Percentiles rank a stretch among this genome's conserved stretches.
Conservation (phyloP, 2,113 vertebrate species). For the Nicator chloris region DNA sequence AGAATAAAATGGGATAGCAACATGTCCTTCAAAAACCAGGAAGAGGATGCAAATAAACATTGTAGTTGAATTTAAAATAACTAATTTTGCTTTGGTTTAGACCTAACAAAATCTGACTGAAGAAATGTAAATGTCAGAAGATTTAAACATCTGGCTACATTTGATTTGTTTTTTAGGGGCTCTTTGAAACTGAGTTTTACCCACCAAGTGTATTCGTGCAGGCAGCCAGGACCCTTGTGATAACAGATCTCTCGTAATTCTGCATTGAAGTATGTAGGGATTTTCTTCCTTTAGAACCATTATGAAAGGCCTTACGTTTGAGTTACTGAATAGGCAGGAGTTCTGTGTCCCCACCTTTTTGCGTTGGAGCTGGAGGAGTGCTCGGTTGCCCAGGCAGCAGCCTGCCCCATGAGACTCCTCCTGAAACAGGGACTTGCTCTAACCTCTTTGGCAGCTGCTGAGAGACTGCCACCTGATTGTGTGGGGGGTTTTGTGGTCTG, state of each 20-base stretch:
- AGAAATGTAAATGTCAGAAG: neutral
- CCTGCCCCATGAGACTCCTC: neutral
- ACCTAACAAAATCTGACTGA: neutral
- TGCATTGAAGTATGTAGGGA: neutral
- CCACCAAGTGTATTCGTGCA: neutral
- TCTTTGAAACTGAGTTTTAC: neutral
- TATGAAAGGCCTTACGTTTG: neutral
- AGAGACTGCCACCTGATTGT: neutral
- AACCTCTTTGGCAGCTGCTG: neutral
- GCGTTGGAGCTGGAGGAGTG: neutral
- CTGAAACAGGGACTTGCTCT: neutral
- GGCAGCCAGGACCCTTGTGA: neutral
- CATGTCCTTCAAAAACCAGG: neutral
- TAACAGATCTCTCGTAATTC: neutral
- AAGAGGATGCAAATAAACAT: neutral
- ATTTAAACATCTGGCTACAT: neutral
- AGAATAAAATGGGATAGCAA: neutral
- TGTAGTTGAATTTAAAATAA: neutral
- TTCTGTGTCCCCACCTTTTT: neutral
- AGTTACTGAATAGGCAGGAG: neutral
- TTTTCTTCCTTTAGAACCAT: neutral
- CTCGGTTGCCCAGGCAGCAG: rapidly evolving
- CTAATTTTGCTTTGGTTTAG: neutral
- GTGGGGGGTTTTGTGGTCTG: neutral
- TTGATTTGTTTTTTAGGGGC: neutral